Base-by-base conservation (phyloP, 2,888 invertebrate genomes). In the Folsomia candida region DNA sequence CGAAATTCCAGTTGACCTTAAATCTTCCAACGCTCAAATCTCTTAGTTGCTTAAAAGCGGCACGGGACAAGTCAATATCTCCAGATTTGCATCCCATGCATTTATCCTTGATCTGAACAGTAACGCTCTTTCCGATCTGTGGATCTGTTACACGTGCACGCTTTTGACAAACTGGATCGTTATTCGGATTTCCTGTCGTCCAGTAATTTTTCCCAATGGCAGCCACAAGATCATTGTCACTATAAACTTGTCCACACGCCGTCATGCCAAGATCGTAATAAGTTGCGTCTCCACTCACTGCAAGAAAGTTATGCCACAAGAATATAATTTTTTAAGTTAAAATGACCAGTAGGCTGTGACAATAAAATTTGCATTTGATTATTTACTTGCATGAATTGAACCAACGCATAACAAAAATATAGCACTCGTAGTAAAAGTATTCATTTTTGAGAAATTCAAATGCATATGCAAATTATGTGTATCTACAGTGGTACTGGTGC, bases 51-150 rank as follows among this genome's bases (percentile, higher is more conserved):
- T 61, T 11, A 26, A 71, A 71, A 0, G 68, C 68, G 2, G 65
- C 65, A 4, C 28, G 25, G 9, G 71, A 68, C 14, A 71, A 20
- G 47, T 71, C 71, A 25, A 71, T 65, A 63, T 71, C 66, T 1
- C 62, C 62, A 24, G 2, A 1, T 11, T 25, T 47, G 29, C 71
- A 71, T 2, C 51, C 29, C 14, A 47, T 60, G 59, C 71, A 71
- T 26, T 71, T 54, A 37, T 71, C 71, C 26, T 25, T 37, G 22
- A 71, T 57, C n/a, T 18, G 27, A 2, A 72, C 61, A 2, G 28
- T 26, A n/a, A 67, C 18, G 3, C 51, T 37, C n/a, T 27, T 25
- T 1, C 29, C 28, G 20, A 51, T 57, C 4, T 28, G 18, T 25
- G 66, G 28, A 51, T 72, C 69, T 26, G 51, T 14, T 1, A 72